Percentiles rank a stretch among this genome's conserved stretches.
These are phyloP conservation scores for Pipistrellus pipistrellus DNA, from an alignment of 2,797 vertebrate genomes.

Conservation along the genomic window DNA sequence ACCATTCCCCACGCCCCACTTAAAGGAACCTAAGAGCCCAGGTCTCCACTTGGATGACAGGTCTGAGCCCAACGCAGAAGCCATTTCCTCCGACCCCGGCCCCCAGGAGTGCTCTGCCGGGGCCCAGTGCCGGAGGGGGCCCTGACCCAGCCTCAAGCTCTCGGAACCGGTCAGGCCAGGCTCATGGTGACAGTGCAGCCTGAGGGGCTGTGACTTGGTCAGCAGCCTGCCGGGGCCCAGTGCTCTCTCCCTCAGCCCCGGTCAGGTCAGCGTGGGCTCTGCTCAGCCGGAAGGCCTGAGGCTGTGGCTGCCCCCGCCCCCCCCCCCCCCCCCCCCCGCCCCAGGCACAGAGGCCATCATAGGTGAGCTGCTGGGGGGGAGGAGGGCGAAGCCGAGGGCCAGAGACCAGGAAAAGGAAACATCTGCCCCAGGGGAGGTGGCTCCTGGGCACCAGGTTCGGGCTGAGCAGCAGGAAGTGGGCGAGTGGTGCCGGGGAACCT, in stretches of 20 bases:
- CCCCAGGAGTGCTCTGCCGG: background rate
- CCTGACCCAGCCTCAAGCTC: background rate
- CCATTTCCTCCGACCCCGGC: background rate
- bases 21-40: background rate
- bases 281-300: background rate
- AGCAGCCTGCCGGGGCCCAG: background rate
- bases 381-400: background rate
- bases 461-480: background rate
- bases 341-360: background rate
- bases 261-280: background rate
- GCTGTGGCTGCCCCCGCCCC: background rate
- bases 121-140: background rate
- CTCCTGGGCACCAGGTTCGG: background rate
- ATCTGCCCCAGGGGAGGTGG: background rate
- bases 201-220: background rate
- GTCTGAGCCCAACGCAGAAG: background rate
- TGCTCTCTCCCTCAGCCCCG: too few species aligned
- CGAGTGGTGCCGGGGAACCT: rapidly evolving
- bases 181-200: background rate
- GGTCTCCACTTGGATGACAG: background rate
- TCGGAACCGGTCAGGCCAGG: background rate
- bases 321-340: background rate
- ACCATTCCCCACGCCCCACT: rapidly evolving
- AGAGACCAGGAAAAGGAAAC: background rate
- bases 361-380: background rate